A percentile compares a stretch with the other conserved stretches of the same genome.
Conservation (phyloP, 2,797 vertebrate species). For the Chaetodon trifasciatus region DNA sequence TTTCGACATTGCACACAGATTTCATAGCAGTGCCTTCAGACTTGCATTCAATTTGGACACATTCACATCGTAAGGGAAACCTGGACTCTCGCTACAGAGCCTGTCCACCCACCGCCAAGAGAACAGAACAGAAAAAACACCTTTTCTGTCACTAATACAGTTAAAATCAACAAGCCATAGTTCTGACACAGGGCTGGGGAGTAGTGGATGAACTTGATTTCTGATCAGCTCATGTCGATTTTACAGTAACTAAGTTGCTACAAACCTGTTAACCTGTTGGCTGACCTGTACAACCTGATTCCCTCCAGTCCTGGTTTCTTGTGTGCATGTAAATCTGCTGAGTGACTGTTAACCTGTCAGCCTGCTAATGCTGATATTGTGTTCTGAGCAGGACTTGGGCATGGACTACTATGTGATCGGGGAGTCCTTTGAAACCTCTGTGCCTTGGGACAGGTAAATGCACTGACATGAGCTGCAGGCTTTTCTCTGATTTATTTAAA, state of each 20-base stretch:
- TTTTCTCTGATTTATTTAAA: conserved; percentile 36
- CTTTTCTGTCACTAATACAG: not conserved
- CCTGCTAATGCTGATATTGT: conserved; percentile 38
- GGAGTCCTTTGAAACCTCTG: conserved; percentile 99
- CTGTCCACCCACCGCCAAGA: not conserved
- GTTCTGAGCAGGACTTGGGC: conserved; percentile 91
- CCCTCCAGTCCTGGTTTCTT: not conserved
- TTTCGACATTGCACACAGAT: not conserved
- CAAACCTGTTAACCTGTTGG: not conserved
- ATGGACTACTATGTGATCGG: conserved; percentile 97
- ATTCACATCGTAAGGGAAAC: not conserved
- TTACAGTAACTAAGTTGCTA: not conserved
- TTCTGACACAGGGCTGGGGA: not conserved
- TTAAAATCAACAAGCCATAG: not conserved
- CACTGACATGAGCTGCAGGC: conserved; percentile 12
- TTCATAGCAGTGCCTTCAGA: not conserved
- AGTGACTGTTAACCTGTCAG: not conserved
- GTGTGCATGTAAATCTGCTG: conserved; percentile 3
- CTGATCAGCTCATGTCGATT: not conserved
- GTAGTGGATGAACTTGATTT: not conserved
- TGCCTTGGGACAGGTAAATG: conserved; percentile 99
- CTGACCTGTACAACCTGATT: not conserved
- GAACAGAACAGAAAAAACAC: not conserved
- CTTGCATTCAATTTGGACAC: not conserved
- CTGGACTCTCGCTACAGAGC: not conserved